Conservation (phyloP, 1,140 invertebrate species). For the Euura lappo region DNA sequence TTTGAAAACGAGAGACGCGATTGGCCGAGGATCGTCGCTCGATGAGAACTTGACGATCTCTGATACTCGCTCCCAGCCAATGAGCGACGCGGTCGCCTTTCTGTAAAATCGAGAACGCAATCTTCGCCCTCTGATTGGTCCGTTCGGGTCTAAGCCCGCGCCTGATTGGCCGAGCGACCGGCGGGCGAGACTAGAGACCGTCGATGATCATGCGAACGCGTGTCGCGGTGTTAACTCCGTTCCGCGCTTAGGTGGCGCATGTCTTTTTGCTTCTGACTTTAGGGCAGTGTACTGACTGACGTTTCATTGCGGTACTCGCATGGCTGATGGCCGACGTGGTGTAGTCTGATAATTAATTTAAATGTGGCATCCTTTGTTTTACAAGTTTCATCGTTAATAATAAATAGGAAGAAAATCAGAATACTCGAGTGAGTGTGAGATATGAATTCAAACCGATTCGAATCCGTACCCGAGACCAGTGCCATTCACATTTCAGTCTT, state of each 20-base stretch:
- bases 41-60: no score
- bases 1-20: no score
- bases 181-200: not conserved
- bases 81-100: no score
- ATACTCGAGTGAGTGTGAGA: slow-evolving; percentile 26
- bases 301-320: slow-evolving; percentile 43
- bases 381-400: slow-evolving; percentile 22
- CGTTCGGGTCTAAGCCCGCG: not conserved
- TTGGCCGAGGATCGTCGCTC: no score
- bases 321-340: slow-evolving; percentile 47
- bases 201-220: not conserved
- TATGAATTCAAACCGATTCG: slow-evolving; percentile 17
- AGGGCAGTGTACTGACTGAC: slow-evolving; percentile 3
- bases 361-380: slow-evolving; percentile 39
- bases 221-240: not conserved
- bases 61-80: no score
- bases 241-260: not conserved
- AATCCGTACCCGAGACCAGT: slow-evolving; percentile 30
- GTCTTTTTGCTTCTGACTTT: not conserved
- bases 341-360: slow-evolving; percentile 42
- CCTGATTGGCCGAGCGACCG: not conserved
- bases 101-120: no score
- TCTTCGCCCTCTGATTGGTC: no score
- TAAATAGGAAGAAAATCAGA: slow-evolving; percentile 13
- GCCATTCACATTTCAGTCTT: slow-evolving; percentile 27